These are phyloP conservation scores for Pimephales promelas DNA, from an alignment of 2,113 vertebrate genomes.

Conservation along the genomic window DNA sequence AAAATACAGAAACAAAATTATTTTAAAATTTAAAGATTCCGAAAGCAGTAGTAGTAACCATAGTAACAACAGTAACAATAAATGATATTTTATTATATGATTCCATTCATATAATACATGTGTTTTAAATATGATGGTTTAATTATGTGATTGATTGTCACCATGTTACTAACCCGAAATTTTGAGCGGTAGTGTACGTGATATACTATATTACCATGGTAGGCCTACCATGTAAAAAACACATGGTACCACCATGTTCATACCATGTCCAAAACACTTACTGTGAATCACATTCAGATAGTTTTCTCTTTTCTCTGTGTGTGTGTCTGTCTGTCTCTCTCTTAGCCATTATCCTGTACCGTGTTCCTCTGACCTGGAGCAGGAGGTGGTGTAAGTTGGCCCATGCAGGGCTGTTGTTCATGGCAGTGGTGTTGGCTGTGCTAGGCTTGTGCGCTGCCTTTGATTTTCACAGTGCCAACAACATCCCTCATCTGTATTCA, in stretches of 20 bases:
- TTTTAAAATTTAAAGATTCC: too few relatives aligned
- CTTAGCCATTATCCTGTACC: constrained; percentile 84
- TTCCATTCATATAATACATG: too few relatives aligned
- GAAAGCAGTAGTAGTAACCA: too few relatives aligned
- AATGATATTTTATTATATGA: too few relatives aligned
- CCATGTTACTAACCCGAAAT: not conserved
- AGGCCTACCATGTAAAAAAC: not conserved
- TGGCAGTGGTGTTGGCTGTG: constrained; percentile 69
- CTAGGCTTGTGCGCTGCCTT: constrained; percentile 86
- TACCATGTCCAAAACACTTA: not conserved
- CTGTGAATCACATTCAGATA: not conserved
- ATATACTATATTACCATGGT: not conserved
- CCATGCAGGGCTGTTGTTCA: constrained; percentile 75
- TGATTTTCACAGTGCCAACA: constrained; percentile 67
- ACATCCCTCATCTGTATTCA: constrained; percentile 82
- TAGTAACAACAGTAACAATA: too few relatives aligned
- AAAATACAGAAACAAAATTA: too few relatives aligned
- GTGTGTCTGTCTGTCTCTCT: constrained; percentile 7
- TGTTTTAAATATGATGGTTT: too few relatives aligned
- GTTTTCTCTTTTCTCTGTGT: not conserved
- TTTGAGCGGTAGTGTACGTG: too few relatives aligned
- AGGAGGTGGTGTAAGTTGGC: constrained; percentile 85
- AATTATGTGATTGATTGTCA: too few relatives aligned
- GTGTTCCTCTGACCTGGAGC: constrained; percentile 81
- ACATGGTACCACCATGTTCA: not conserved